Evolutionary conservation across 2,888 invertebrate species (phyloP).

Genomic region (Pyrrhia umbra): DNA sequence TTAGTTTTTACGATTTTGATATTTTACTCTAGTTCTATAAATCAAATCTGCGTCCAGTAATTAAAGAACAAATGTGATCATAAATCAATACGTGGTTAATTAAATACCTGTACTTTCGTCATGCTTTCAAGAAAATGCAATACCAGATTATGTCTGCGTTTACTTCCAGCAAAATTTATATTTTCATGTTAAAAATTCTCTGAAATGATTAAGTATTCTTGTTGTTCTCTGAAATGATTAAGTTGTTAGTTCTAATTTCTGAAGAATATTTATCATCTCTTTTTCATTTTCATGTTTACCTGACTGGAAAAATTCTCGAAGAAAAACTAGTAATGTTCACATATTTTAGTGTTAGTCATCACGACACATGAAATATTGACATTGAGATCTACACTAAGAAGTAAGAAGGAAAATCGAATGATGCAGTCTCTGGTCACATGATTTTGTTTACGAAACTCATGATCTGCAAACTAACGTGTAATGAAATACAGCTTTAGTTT

Average conservation of each 20-base stretch:
- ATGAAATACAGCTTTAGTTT: not conserved
- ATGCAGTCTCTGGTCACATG: constrained; percentile 16
- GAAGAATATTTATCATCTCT: constrained; percentile 28
- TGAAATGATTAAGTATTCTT: constrained; percentile 37
- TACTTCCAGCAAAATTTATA: constrained; percentile 23
- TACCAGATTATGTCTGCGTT: constrained; percentile 17
- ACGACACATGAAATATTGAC: constrained; percentile 13
- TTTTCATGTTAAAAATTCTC: constrained; percentile 24
- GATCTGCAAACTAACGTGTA: not conserved
- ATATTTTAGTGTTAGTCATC: constrained; percentile 30
- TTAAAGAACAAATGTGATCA: constrained; percentile 38
- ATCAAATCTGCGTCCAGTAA: constrained; percentile 35
- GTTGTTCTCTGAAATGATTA: constrained; percentile 38
- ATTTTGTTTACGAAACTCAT: constrained; percentile 14
- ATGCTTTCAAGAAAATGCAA: constrained; percentile 53
- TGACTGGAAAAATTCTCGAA: constrained; percentile 41
- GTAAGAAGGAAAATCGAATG: constrained; percentile 31
- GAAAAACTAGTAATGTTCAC: constrained; percentile 31
- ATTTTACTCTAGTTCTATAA: constrained; percentile 23
- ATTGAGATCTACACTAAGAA: not conserved
- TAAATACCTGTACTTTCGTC: constrained; percentile 41
- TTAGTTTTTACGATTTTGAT: constrained; percentile 43
- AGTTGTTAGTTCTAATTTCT: constrained; percentile 33
- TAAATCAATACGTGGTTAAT: constrained; percentile 51
- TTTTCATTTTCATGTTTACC: constrained; percentile 44